Conservation (phyloP, 2,888 invertebrate species). For the Colostygia pectinataria region DNA sequence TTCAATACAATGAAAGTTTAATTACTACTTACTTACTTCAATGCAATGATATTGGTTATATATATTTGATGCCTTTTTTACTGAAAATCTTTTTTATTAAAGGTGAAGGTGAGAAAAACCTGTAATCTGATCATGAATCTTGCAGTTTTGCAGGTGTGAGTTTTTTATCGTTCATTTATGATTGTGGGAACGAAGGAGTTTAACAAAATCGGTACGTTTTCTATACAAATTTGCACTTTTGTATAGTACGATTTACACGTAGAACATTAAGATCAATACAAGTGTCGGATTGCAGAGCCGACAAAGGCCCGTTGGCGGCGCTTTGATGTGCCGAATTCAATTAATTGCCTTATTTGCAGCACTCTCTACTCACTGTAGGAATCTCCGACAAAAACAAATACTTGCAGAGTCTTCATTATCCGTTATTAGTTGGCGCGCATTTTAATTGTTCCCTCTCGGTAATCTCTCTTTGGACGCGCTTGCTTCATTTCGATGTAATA, state of each 20-base stretch:
- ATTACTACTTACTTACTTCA: no score
- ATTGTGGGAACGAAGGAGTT: constrained; percentile 61
- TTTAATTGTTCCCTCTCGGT: constrained; percentile 55
- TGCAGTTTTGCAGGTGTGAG: constrained; percentile 46
- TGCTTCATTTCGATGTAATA: neutral
- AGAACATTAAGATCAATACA: constrained; percentile 49
- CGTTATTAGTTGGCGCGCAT: constrained; percentile 70
- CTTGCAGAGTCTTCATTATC: constrained; percentile 75
- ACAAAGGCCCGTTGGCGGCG: constrained; percentile 72
- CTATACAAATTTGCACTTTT: constrained; percentile 23
- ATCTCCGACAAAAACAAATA: constrained; percentile 80
- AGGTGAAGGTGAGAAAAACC: constrained; percentile 5
- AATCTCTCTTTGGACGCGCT: constrained; percentile 30
- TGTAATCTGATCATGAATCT: constrained; percentile 49
- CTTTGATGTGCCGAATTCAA: constrained; percentile 81
- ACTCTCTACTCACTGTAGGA: constrained; percentile 63
- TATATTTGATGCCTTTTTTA: no score
- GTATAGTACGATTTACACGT: constrained; percentile 24
- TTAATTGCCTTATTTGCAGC: constrained; percentile 80
- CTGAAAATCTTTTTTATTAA: no score
- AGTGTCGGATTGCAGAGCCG: constrained; percentile 73
- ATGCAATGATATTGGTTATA: no score
- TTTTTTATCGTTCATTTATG: constrained; percentile 39
- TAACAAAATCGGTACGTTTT: constrained; percentile 43
- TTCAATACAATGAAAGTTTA: no score